Evolutionary conservation across 2,797 vertebrate species (phyloP).

Genomic region (Ceyx erithaca): DNA sequence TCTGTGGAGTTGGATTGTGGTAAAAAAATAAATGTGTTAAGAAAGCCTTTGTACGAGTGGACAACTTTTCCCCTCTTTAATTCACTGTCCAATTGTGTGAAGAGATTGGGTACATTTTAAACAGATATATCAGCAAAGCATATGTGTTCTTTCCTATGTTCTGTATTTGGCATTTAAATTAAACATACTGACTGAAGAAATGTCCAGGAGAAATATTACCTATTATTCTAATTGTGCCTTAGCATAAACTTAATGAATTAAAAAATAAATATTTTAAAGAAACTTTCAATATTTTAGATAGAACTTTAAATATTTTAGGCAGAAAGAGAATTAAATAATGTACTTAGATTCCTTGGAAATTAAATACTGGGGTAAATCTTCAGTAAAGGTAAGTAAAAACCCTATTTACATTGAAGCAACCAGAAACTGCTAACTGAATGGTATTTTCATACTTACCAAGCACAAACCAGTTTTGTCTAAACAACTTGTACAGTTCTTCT

Average conservation of each 20-base stretch:
- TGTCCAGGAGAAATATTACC: background rate
- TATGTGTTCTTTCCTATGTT: rapidly evolving
- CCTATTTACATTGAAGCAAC: background rate
- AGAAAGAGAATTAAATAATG: background rate
- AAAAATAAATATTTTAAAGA: background rate
- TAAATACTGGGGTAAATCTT: background rate
- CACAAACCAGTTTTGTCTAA: background rate
- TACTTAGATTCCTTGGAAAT: background rate
- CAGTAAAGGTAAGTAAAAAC: background rate
- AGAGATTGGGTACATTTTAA: background rate
- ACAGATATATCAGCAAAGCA: background rate
- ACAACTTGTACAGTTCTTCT: background rate
- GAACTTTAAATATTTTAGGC: background rate
- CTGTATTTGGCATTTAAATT: background rate
- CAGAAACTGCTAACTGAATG: background rate
- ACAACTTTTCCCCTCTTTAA: background rate
- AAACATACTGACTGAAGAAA: background rate
- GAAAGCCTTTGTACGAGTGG: background rate
- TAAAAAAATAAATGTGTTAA: background rate
- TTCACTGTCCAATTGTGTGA: background rate
- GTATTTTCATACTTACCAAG: background rate
- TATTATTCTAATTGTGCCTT: background rate
- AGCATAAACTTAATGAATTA: background rate
- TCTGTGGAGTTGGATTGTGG: background rate
- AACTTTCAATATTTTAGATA: background rate